phyloP scores from a whole-genome alignment of 2,797 vertebrate species.

The Danio jaintianensis region DNA sequence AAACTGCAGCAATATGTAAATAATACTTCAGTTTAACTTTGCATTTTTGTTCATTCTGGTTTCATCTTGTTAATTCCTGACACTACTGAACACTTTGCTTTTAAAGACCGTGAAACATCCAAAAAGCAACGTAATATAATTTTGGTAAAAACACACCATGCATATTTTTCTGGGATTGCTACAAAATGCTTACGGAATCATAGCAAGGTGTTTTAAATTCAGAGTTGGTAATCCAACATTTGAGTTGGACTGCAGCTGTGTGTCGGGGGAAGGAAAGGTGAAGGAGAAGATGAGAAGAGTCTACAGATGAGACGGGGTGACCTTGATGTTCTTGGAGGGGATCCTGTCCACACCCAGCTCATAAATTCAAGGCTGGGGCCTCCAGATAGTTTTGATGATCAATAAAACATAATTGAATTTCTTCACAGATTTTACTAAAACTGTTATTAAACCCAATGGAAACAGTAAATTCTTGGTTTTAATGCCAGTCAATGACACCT shows the following conservation, averaged over 20 bases:
- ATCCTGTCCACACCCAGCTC: constrained; percentile 38
- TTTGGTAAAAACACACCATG: too few relatives aligned
- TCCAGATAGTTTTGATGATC: constrained; percentile 62
- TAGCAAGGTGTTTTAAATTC: not conserved
- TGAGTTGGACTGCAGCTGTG: constrained; percentile 3
- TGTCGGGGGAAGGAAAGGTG: constrained; percentile 5
- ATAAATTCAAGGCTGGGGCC: constrained; percentile 56
- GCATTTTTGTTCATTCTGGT: too few relatives aligned
- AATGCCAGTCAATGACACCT: constrained; percentile 50
- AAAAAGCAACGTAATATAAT: too few relatives aligned
- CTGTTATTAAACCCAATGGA: constrained; percentile 58
- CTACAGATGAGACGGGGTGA: constrained; percentile 28
- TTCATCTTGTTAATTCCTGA: too few relatives aligned
- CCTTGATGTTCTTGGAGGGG: constrained; percentile 59
- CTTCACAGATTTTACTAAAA: constrained; percentile 61
- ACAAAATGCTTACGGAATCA: not conserved
- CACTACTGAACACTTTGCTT: too few relatives aligned
- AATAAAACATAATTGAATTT: constrained; percentile 69
- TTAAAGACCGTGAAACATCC: too few relatives aligned
- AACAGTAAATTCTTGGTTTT: constrained; percentile 52
- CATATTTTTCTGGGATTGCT: too few relatives aligned
- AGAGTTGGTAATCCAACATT: constrained; percentile 26
- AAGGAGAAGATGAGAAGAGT: constrained; percentile 28
- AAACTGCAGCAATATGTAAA: too few relatives aligned
- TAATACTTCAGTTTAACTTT: too few relatives aligned